Conservation (phyloP, 1,140 invertebrate species). For the Phocides pigmalion region DNA sequence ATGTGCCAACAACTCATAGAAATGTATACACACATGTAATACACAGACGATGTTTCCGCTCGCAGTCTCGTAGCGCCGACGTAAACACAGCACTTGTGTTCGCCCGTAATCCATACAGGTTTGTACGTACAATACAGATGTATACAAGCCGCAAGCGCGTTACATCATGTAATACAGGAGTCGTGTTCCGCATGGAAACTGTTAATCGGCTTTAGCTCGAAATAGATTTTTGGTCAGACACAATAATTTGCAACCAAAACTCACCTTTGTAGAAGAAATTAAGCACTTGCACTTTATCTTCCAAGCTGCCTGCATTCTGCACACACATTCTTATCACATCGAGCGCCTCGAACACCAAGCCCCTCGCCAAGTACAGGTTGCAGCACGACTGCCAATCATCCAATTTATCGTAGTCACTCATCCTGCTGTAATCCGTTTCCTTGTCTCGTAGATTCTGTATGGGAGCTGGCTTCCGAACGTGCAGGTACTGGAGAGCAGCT, state of each 20-base stretch:
- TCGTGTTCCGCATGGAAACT: too few species aligned
- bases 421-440: slow-evolving; percentile 33
- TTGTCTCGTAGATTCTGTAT: slow-evolving; percentile 47
- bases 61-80: too few species aligned
- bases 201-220: too few species aligned
- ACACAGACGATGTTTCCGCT: too few species aligned
- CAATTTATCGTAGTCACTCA: slow-evolving; percentile 62
- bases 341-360: slow-evolving; percentile 73
- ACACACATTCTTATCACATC: slow-evolving; percentile 72
- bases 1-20: too few species aligned
- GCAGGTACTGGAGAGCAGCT: slow-evolving; percentile 55
- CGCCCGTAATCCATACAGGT: too few species aligned
- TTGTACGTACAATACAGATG: too few species aligned
- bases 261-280: slow-evolving; percentile 76
- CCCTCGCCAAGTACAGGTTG: slow-evolving; percentile 70
- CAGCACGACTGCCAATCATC: slow-evolving; percentile 77
- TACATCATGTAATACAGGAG: too few species aligned
- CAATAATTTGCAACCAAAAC: slow-evolving; percentile 12
- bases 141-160: too few species aligned
- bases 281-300: slow-evolving; percentile 59
- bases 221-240: slow-evolving; percentile 1
- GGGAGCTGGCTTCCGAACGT: slow-evolving; percentile 56
- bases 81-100: too few species aligned
- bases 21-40: too few species aligned
- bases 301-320: slow-evolving; percentile 44